Percentiles rank a stretch among this genome's conserved stretches.
Conservation (phyloP, 2,113 vertebrate species). For the Apodemus sylvaticus region DNA sequence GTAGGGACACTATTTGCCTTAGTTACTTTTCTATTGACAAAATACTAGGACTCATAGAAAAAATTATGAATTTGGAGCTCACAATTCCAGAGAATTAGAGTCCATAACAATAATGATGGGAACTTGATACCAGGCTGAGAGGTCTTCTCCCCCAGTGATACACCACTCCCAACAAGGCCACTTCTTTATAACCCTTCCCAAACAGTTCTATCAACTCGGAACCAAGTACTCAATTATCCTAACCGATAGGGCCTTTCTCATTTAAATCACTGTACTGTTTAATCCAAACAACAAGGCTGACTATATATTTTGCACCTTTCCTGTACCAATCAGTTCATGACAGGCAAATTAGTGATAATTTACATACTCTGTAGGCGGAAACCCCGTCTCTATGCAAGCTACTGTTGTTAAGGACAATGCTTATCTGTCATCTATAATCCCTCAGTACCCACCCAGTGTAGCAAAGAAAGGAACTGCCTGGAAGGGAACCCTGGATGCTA, state of each 20-base stretch:
- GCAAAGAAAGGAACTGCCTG: rapidly evolving
- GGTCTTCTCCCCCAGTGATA: too few relatives aligned
- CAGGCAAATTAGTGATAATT: rapidly evolving
- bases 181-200: neutral
- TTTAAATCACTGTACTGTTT: neutral
- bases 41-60: neutral
- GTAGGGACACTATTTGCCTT: neutral
- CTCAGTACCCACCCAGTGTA: rapidly evolving
- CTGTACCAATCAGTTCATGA: rapidly evolving
- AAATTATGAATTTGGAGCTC: neutral
- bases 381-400: too few relatives aligned
- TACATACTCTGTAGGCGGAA: neutral
- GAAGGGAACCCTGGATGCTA: neutral
- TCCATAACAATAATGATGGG: too few relatives aligned
- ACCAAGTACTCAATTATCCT: neutral
- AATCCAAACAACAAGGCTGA: neutral
- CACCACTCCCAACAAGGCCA: neutral
- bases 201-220: too few relatives aligned
- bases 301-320: rapidly evolving
- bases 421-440: neutral
- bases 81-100: neutral
- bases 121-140: neutral
- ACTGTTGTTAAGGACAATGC: rapidly evolving
- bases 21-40: neutral
- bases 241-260: neutral